Evolutionary conservation across 2,113 vertebrate species (phyloP), one percentile per base, ranked within the genome.

Genomic region (Festucalex cinctus): DNA sequence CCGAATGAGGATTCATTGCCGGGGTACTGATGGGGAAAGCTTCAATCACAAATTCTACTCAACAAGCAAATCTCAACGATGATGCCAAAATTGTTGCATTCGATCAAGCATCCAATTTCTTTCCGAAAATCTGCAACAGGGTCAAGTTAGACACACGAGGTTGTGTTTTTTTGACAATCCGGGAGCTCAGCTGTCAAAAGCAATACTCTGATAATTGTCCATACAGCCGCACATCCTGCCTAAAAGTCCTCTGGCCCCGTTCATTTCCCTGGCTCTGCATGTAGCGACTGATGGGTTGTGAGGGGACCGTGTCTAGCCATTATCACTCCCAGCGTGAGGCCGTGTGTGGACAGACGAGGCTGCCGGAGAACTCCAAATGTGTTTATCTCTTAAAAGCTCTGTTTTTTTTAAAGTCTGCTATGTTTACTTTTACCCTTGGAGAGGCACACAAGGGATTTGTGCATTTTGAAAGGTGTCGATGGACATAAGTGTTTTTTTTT

Each of bases 271-370:
- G 71, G 73, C 77, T 74, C 22, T 58, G 73, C 64, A 69, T 63
- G 77, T 70, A 81, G 77, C 84, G 88, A 81, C 82, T 86, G 88
- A 75, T 56, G 76, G 75, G 74, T 74, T 75, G 61, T 64, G 65
- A 82, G 72, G 73, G 69, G 74, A 48, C 75, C 73, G 44, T 85
- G 86, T 86, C 80, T 77, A 79, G 84, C 81, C 54, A 90, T 90
- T 88, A 90, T 89, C 85, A 73, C 83, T 77, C 83, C 56, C 87
- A 88, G 88, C 85, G 73, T 84, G 86, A 69, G 80, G 83, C 66
- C 70, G 43, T 78, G 71, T 69, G 67, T 70, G 76, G 77, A 60
- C 68, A 54, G 75, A 65, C 58, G 61, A 63, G 57, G 67, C 1
- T 39, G 24, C 9, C 43, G 69, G 54, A 68, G 71, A 66, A 65